Percentiles rank a stretch among this genome's conserved stretches.
These are phyloP conservation scores for Gymnothorax javanicus DNA, from an alignment of 2,797 vertebrate species.

Conservation along the genomic window DNA sequence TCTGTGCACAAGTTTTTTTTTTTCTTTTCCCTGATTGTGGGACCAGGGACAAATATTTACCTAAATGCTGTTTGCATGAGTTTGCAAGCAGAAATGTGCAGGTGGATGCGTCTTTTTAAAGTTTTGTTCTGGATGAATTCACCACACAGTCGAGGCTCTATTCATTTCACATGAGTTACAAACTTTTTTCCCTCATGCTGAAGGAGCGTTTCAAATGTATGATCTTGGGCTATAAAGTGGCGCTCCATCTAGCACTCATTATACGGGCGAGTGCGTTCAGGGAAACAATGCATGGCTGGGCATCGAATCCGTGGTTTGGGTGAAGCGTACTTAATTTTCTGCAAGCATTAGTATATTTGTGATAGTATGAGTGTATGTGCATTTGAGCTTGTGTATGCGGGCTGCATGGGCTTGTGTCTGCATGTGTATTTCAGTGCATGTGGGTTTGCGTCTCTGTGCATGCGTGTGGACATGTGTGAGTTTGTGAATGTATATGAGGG, in stretches of 20 bases:
- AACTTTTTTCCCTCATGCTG: not conserved
- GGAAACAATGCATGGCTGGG: too few relatives aligned
- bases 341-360: too few relatives aligned
- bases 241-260: not conserved
- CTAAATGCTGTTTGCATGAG: not conserved
- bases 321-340: too few relatives aligned
- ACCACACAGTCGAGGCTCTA: not conserved
- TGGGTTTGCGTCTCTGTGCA: constrained; percentile 24
- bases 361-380: too few relatives aligned
- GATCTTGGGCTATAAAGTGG: not conserved
- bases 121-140: not conserved
- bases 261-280: not conserved
- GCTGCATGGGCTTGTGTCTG: not conserved
- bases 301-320: not conserved
- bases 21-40: not conserved
- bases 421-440: not conserved
- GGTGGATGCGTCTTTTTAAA: not conserved
- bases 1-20: not conserved
- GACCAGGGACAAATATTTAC: not conserved
- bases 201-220: not conserved
- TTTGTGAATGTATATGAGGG: constrained; percentile 13
- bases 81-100: not conserved
- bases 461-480: constrained; percentile 20
- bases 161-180: not conserved
- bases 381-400: too few relatives aligned